A percentile compares a stretch with the other conserved stretches of the same genome.
Evolutionary conservation across 2,113 vertebrate species (phyloP).

Genomic region (Daphoenositta chrysoptera): DNA sequence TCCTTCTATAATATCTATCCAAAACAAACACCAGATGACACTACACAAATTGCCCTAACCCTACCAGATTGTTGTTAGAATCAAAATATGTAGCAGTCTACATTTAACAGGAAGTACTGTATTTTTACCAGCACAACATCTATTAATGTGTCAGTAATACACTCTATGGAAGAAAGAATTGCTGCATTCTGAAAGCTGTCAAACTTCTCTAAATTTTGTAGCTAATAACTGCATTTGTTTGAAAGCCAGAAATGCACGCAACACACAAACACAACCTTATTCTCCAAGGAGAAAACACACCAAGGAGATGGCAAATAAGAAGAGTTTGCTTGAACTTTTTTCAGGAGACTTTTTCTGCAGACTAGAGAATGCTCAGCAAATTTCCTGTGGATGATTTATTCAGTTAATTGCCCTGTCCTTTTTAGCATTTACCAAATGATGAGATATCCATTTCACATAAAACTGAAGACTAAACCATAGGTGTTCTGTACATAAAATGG

Average conservation of each 20-base stretch:
- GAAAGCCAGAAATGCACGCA: slow-evolving; percentile 22
- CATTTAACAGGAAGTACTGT: slow-evolving; percentile 67
- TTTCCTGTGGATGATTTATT: not conserved
- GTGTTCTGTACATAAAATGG: not conserved
- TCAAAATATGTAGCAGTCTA: slow-evolving; percentile 76
- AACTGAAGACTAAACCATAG: not conserved
- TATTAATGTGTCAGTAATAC: slow-evolving; percentile 58
- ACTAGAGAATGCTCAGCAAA: not conserved
- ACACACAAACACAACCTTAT: slow-evolving; percentile 30
- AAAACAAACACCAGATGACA: slow-evolving; percentile 78
- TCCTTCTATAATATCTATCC: slow-evolving; percentile 72
- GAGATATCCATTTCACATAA: not conserved
- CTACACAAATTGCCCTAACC: slow-evolving; percentile 74
- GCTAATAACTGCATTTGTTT: slow-evolving; percentile 36
- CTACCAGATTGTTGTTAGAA: slow-evolving; percentile 78
- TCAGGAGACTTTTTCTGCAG: not conserved
- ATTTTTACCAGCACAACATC: slow-evolving; percentile 68
- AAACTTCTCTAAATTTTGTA: slow-evolving; percentile 43
- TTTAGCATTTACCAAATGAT: not conserved
- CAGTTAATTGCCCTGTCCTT: not conserved
- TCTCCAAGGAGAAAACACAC: not conserved
- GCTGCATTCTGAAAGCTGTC: slow-evolving; percentile 18
- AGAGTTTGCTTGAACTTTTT: slow-evolving; percentile 21
- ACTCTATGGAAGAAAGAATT: slow-evolving; percentile 35
- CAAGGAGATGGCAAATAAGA: not conserved